Base-by-base conservation (phyloP, 2,888 invertebrate species). In the Tenthredo notha region DNA sequence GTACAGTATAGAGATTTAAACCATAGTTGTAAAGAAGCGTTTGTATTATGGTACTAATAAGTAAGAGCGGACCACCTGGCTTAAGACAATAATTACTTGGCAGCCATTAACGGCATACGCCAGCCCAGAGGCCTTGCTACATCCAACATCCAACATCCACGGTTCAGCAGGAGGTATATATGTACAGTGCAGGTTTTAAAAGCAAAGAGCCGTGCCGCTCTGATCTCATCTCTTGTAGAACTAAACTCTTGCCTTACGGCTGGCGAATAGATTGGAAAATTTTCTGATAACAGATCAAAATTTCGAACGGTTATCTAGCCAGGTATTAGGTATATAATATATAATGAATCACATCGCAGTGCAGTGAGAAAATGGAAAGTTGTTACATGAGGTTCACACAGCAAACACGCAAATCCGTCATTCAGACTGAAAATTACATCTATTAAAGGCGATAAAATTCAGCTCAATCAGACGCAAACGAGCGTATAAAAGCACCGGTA, bases 11-110 rank as follows among this genome's bases (percentile, higher is more conserved):
- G 21, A 61, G 25, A 61, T 67, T 84, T 84, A 75, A 78, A 74
- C 50, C 84, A 84, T 75, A 58, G 47, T 47, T 29, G 15, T 6
- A 3, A n/a, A 9, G 15, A 58, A n/a, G 12, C 25, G 84, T 61
- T 87, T 85, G 86, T 85, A 86, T 86, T 87, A 87, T 87, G 86
- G 86, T 85, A 87, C 90, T 88, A 90, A 90, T 91, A 89, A 89
- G 90, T 89, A 90, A 90, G 88, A 89, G 88, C 90, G 88, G 90
- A 91, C 91, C 91, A 91, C 91, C 91, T 91, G 90, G 90, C 90
- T 89, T 88, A 90, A 90, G 90, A 91, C 91, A 91, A 91, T 90
- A 91, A 91, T 91, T 91, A 90, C 89, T 89, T 87, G 89, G 87
- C 86, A 88, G 89, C 90, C 90, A 91, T 91, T 91, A 91, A 90